A percentile compares a stretch with the other conserved stretches of the same genome.
These are phyloP conservation scores for Leucophenga maculata DNA, from an alignment of 2,888 invertebrate species.

Conservation along the genomic window DNA sequence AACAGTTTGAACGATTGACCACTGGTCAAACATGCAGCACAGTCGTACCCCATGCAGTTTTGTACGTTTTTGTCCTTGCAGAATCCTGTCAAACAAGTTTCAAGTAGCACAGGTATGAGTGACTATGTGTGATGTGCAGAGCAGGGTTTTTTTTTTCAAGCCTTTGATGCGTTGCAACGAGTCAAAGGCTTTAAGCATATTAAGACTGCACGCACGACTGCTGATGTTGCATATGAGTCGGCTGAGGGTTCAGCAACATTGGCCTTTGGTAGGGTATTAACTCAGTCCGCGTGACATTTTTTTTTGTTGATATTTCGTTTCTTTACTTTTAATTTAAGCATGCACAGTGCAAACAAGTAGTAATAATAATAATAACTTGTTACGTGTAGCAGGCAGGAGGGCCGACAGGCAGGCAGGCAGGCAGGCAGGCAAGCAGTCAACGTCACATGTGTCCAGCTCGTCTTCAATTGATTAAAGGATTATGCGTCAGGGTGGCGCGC, in stretches of 20 bases:
- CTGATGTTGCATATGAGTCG: not conserved
- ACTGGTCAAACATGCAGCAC: slow-evolving; percentile 2
- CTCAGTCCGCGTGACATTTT: slow-evolving; percentile 56
- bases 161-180: slow-evolving; percentile 38
- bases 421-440: too few relatives aligned
- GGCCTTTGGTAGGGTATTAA: slow-evolving; percentile 36
- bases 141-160: not conserved
- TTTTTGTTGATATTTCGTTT: not conserved
- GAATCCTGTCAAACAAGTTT: slow-evolving; percentile 18
- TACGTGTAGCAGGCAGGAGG: slow-evolving; percentile 26
- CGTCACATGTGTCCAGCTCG: not conserved
- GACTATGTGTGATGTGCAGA: not conserved
- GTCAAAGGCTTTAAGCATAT: slow-evolving; percentile 55
- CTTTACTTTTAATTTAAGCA: slow-evolving; percentile 41
- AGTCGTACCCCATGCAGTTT: not conserved
- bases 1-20: not conserved
- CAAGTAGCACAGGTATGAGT: not conserved
- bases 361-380: slow-evolving; percentile 54
- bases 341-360: slow-evolving; percentile 45
- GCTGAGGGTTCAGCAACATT: not conserved
- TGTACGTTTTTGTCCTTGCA: not conserved
- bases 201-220: slow-evolving; percentile 6
- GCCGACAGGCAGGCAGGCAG: too few relatives aligned
- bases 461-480: slow-evolving; percentile 55
- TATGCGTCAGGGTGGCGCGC: slow-evolving; percentile 32